Evolutionary conservation across 2,113 vertebrate species (phyloP).

Genomic region (Anarrhichthys ocellatus): DNA sequence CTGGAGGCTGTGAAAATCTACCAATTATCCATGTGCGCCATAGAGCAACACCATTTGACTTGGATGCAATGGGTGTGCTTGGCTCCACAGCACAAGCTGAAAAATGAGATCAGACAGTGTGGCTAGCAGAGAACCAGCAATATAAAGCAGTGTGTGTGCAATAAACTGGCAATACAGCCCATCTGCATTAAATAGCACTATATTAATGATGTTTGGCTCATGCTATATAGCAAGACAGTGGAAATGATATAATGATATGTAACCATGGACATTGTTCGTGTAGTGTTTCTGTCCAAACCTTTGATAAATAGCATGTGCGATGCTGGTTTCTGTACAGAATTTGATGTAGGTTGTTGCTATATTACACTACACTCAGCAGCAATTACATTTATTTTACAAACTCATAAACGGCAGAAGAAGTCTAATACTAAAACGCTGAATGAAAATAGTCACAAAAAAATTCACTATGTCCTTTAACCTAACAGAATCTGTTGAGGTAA

Average conservation of each 20-base stretch:
- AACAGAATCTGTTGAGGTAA: background rate
- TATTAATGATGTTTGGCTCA: slow-evolving; percentile 12
- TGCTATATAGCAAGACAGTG: background rate
- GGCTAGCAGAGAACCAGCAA: slow-evolving; percentile 16
- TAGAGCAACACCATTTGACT: slow-evolving; percentile 54
- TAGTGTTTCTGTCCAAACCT: background rate
- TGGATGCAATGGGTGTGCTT: slow-evolving; percentile 46
- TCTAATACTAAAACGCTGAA: background rate
- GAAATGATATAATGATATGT: background rate
- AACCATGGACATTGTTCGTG: background rate
- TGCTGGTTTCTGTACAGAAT: background rate
- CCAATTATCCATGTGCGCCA: slow-evolving; percentile 58
- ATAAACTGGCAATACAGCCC: background rate
- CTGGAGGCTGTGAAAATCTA: slow-evolving; percentile 59
- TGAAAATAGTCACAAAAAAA: background rate
- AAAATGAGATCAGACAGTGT: slow-evolving; percentile 15
- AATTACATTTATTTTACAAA: background rate
- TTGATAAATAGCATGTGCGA: background rate
- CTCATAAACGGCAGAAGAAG: background rate
- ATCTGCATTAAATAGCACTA: slow-evolving; percentile 8
- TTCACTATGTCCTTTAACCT: background rate
- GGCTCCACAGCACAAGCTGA: slow-evolving; percentile 36
- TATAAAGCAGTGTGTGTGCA: slow-evolving; percentile 25
- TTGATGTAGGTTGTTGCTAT: background rate
- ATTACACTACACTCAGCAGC: background rate